Conservation (phyloP, 1,140 invertebrate species). For the Dryas iulia region DNA sequence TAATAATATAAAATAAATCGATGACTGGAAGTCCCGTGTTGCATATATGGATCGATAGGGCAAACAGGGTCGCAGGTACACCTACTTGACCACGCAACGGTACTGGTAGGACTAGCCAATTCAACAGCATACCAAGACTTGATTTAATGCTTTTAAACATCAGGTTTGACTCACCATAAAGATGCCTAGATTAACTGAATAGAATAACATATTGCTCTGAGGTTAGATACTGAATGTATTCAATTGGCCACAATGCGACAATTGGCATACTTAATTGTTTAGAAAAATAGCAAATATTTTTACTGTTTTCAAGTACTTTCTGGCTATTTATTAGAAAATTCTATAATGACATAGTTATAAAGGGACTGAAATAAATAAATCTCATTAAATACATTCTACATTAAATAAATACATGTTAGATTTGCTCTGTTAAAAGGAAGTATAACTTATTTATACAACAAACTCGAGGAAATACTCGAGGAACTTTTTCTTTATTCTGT, state of each 20-base stretch:
- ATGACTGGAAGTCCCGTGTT: conserved; percentile 14
- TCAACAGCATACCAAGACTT: conserved; percentile 36
- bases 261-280: background rate
- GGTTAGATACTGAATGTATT: background rate
- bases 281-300: background rate
- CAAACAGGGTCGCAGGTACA: conserved; percentile 58
- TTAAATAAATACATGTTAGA: too few species aligned
- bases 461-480: background rate
- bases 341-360: too few species aligned
- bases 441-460: background rate
- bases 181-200: conserved; percentile 25
- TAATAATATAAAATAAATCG: conserved; percentile 14
- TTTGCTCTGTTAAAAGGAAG: too few species aligned
- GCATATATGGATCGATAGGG: conserved; percentile 64
- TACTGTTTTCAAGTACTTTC: too few species aligned
- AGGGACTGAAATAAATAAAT: too few species aligned
- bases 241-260: background rate
- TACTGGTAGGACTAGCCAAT: conserved; percentile 51
- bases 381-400: too few species aligned
- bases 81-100: conserved; percentile 65
- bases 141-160: conserved; percentile 31
- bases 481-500: background rate
- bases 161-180: conserved; percentile 27
- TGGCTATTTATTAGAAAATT: too few species aligned
- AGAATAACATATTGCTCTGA: conserved; percentile 16